These are phyloP conservation scores for Drosophila suboccidentalis DNA, from an alignment of 2,888 invertebrate genomes.

Conservation along the genomic window DNA sequence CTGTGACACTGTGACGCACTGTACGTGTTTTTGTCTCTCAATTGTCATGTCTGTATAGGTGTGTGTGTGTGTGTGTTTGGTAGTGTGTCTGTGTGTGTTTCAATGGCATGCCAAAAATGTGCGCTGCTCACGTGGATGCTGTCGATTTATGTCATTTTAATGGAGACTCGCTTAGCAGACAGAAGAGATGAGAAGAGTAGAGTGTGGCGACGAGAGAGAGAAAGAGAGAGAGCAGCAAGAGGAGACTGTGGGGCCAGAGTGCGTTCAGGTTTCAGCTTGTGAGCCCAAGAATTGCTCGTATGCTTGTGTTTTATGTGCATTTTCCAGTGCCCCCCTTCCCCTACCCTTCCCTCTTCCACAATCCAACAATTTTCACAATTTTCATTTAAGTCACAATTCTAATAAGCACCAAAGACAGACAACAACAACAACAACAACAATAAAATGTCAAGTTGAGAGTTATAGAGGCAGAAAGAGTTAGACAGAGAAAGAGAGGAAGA, in stretches of 20 bases:
- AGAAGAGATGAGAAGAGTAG: neutral
- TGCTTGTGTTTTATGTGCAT: slow-evolving; percentile 29
- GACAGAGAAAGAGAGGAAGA: neutral
- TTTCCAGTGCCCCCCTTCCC: neutral
- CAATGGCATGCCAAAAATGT: slow-evolving; percentile 56
- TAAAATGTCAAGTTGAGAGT: slow-evolving; percentile 13
- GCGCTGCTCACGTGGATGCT: slow-evolving; percentile 52
- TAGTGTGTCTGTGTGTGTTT: slow-evolving; percentile 16
- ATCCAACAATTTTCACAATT: slow-evolving; percentile 10
- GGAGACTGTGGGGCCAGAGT: neutral
- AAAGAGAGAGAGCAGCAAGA: neutral
- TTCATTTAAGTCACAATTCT: slow-evolving; percentile 39
- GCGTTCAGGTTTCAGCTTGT: slow-evolving; percentile 1
- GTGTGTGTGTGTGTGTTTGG: slow-evolving; percentile 2
- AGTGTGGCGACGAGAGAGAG: neutral
- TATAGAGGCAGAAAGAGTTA: neutral
- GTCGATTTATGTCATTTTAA: slow-evolving; percentile 67
- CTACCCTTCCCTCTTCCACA: neutral
- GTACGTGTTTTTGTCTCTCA: slow-evolving; percentile 26
- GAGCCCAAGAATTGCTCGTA: neutral
- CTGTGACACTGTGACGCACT: neutral
- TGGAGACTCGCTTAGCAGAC: slow-evolving; percentile 46
- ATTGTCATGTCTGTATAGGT: slow-evolving; percentile 6
- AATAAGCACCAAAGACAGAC: slow-evolving; percentile 33
- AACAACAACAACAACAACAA: slow-evolving; percentile 12